Percentiles rank a stretch among this genome's conserved stretches.
Evolutionary conservation across 2,888 invertebrate genomes (phyloP).

Genomic region (Venusia cambrica): DNA sequence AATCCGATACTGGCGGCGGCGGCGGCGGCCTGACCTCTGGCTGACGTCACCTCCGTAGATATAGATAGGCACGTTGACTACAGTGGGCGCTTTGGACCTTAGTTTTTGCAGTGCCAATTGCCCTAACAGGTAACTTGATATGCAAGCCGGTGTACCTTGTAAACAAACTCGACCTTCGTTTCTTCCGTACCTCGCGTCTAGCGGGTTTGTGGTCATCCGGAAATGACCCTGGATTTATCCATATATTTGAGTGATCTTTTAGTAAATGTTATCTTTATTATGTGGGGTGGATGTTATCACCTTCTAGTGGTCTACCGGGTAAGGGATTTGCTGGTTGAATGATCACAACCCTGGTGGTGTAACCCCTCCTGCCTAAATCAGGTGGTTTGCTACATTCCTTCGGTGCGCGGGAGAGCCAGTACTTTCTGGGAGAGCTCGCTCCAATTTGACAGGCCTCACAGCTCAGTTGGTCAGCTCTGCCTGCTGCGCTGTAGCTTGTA

Average conservation of each 20-base stretch:
- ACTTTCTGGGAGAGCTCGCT: too few species aligned
- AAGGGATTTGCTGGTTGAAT: too few species aligned
- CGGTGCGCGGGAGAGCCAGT: too few species aligned
- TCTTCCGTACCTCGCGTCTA: conserved; percentile 19
- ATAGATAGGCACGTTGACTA: conserved; percentile 51
- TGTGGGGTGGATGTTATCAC: conserved; percentile 4
- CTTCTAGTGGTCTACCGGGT: too few species aligned
- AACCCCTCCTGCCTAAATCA: too few species aligned
- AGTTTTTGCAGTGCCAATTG: conserved; percentile 59
- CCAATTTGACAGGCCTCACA: too few species aligned
- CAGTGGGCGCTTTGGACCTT: conserved; percentile 58
- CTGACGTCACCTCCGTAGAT: conserved; percentile 61
- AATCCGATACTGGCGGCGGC: conserved; percentile 57
- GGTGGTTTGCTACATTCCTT: too few species aligned
- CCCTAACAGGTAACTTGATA: conserved; percentile 43
- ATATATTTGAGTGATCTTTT: neutral
- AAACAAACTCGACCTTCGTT: conserved; percentile 55
- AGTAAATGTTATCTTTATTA: neutral
- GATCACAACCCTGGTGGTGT: too few species aligned
- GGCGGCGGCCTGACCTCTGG: too few species aligned
- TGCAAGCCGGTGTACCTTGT: conserved; percentile 32
- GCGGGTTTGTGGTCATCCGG: conserved; percentile 15
- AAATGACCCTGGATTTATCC: conserved; percentile 10
- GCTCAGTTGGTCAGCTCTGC: too few species aligned
- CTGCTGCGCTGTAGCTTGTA: too few species aligned